A percentile compares a stretch with the other conserved stretches of the same genome.
Conservation (phyloP, 2,797 vertebrate genomes). For the Echiichthys vipera region DNA sequence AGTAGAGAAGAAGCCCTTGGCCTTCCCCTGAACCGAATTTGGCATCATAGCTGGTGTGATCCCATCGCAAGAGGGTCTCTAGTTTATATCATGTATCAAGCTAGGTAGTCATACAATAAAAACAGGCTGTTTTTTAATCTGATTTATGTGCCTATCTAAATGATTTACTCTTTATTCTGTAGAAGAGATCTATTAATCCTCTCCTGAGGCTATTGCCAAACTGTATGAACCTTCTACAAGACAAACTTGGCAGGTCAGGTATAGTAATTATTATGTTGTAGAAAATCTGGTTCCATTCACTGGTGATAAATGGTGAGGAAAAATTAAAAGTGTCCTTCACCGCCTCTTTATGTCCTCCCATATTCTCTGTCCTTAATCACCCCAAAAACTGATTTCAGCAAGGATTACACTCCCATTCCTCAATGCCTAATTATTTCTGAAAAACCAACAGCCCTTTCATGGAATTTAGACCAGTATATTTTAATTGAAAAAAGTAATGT, state of each 20-base stretch:
- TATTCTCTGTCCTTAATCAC: slow-evolving; percentile 26
- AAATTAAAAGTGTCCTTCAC: slow-evolving; percentile 43
- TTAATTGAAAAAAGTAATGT: neutral
- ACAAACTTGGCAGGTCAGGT: slow-evolving; percentile 11
- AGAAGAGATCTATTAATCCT: slow-evolving; percentile 25
- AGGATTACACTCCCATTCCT: slow-evolving; percentile 53
- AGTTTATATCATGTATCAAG: neutral
- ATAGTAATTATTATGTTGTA: slow-evolving; percentile 22
- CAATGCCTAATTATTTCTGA: slow-evolving; percentile 58
- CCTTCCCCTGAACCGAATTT: too few species aligned
- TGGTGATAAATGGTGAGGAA: slow-evolving; percentile 54
- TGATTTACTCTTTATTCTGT: slow-evolving; percentile 3
- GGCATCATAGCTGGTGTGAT: too few species aligned
- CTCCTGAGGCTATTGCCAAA: neutral
- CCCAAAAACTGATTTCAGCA: slow-evolving; percentile 18
- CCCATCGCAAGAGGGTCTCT: too few species aligned
- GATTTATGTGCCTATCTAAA: neutral
- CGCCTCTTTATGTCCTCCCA: slow-evolving; percentile 26
- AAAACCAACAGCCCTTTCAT: slow-evolving; percentile 41
- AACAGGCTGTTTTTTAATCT: neutral
- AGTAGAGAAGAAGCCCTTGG: too few species aligned
- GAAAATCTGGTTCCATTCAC: slow-evolving; percentile 53
- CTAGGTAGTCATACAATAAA: neutral
- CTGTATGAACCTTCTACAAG: slow-evolving; percentile 1
- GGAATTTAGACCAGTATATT: neutral